Percentiles rank a stretch among this genome's conserved stretches.
These are phyloP conservation scores for Holotrichia oblita DNA, from an alignment of 1,140 invertebrate genomes.

Conservation along the genomic window DNA sequence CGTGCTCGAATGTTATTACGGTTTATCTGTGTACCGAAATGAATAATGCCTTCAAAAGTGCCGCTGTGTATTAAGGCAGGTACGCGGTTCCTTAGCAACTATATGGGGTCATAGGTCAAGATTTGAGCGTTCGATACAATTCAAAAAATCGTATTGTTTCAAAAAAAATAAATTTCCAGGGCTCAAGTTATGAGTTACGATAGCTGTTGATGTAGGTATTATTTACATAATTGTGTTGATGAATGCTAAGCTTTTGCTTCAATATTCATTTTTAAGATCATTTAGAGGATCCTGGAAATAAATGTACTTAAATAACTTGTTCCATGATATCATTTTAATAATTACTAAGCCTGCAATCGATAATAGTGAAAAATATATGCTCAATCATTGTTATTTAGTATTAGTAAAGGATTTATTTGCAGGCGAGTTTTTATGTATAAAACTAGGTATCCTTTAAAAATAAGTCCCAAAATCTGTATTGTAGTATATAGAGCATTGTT, in stretches of 20 bases:
- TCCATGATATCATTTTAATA: background rate
- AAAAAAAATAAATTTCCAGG: constrained; percentile 18
- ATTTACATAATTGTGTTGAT: background rate
- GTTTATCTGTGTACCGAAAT: constrained; percentile 15
- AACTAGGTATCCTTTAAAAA: background rate
- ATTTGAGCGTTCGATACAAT: constrained; percentile 39
- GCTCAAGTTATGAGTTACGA: background rate
- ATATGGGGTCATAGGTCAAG: constrained; percentile 38
- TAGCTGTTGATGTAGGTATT: background rate
- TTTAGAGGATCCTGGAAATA: background rate
- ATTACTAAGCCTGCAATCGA: background rate
- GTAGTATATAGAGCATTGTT: background rate
- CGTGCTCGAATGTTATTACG: background rate
- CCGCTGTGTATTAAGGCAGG: constrained; percentile 21
- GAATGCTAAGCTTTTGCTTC: background rate
- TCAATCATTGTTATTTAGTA: background rate
- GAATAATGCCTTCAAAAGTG: constrained; percentile 22
- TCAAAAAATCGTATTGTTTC: constrained; percentile 11
- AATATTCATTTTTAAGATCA: background rate
- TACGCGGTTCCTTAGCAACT: constrained; percentile 39
- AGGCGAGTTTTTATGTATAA: no score
- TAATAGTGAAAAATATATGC: background rate
- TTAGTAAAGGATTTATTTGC: no score
- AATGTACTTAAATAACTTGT: background rate
- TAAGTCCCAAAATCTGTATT: background rate